Evolutionary conservation across 2,888 invertebrate genomes (phyloP).

Genomic region (Chydorus sphaericus): DNA sequence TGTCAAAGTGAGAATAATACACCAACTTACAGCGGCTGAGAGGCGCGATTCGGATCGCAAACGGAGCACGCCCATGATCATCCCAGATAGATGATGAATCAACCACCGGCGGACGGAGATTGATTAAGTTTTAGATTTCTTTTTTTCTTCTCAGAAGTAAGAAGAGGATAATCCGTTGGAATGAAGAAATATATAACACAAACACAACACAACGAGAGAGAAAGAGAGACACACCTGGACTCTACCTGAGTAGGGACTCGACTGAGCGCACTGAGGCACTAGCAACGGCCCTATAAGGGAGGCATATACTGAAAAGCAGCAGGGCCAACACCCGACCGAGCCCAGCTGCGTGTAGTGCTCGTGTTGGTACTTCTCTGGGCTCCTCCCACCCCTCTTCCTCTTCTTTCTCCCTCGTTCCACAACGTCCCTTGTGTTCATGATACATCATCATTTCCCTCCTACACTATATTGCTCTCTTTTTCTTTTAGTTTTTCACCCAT

Average conservation of each 20-base stretch:
- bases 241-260: background rate
- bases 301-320: background rate
- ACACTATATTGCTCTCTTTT: too few species aligned
- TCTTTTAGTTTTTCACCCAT: too few species aligned
- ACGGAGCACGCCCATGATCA: slow-evolving; percentile 13
- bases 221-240: background rate
- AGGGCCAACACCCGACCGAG: background rate
- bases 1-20: background rate
- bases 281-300: background rate
- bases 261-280: background rate
- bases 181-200: background rate
- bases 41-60: slow-evolving; percentile 14
- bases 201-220: background rate
- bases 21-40: slow-evolving; percentile 8
- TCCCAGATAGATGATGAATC: background rate
- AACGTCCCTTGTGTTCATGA: background rate
- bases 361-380: background rate
- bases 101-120: background rate
- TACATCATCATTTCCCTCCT: background rate
- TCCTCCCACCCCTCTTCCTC: background rate
- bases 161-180: background rate
- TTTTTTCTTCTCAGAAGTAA: too few species aligned
- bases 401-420: background rate
- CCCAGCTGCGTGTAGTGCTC: too few species aligned
- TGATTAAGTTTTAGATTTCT: background rate